Conservation (phyloP, 64 coral and sea anemone genomes). For the Cladopsammia gracilis region DNA sequence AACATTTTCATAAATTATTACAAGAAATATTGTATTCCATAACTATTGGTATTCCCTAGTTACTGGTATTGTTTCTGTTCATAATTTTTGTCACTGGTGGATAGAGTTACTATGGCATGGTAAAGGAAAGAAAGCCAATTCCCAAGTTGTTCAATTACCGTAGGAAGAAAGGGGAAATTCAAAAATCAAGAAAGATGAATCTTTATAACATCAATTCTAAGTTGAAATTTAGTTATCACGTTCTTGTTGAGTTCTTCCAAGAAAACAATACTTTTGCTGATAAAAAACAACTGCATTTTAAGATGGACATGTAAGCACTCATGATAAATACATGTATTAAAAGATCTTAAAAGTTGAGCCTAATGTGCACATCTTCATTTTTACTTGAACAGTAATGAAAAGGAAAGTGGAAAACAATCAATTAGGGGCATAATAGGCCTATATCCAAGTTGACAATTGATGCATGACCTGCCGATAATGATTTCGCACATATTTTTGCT, state of each 20-base stretch:
- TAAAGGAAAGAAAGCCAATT: conserved; percentile 72
- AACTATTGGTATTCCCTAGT: not conserved
- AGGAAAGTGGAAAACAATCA: conserved; percentile 33
- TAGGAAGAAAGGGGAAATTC: conserved; percentile 8
- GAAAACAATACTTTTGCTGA: conserved; percentile 38
- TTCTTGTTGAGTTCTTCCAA: conserved; percentile 11
- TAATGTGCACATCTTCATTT: conserved; percentile 33
- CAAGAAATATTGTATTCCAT: conserved; percentile 34
- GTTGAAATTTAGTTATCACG: conserved; percentile 68
- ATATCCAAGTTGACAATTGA: conserved; percentile 7
- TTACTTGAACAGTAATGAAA: conserved; percentile 66
- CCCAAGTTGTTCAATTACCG: conserved; percentile 45
- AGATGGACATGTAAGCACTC: conserved; percentile 35
- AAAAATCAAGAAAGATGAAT: no score
- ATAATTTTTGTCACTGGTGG: conserved; percentile 23
- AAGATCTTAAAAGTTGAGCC: conserved; percentile 59
- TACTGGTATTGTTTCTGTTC: conserved; percentile 6
- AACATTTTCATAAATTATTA: conserved; percentile 36
- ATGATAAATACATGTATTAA: conserved; percentile 50
- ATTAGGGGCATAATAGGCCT: conserved; percentile 58
- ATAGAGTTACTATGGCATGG: conserved; percentile 43
- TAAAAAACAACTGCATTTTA: conserved; percentile 55
- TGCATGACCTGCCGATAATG: not conserved
- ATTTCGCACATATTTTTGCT: conserved; percentile 9
- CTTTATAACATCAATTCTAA: conserved; percentile 25